A percentile compares a stretch with the other conserved stretches of the same genome.
phyloP scores from a whole-genome alignment of 2,113 vertebrate genomes.

The Platycercus adscitus region DNA sequence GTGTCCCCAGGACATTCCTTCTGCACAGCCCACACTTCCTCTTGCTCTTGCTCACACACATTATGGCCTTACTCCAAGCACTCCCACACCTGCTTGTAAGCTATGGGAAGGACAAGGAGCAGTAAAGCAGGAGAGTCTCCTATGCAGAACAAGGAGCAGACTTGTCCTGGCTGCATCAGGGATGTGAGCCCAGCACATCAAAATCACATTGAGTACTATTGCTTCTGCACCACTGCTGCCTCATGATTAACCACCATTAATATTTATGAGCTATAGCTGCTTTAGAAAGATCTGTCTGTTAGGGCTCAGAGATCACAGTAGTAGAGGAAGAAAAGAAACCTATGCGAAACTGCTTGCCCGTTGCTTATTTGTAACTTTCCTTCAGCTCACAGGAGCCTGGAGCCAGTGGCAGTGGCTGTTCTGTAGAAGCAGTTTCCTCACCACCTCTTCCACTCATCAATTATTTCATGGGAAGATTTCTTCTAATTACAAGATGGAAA shows the following conservation, averaged over 20 bases:
- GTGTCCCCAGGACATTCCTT: background rate
- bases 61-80: background rate
- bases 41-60: background rate
- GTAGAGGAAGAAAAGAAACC: background rate
- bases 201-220: background rate
- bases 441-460: background rate
- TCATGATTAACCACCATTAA: slow-evolving; percentile 27
- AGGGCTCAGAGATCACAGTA: background rate
- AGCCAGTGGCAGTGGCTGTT: background rate
- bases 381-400: background rate
- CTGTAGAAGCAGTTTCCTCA: background rate
- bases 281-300: background rate
- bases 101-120: background rate
- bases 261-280: slow-evolving; percentile 22
- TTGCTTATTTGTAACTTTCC: background rate
- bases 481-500: background rate
- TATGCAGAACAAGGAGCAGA: background rate
- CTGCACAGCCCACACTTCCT: background rate
- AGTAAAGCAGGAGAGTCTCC: background rate
- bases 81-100: background rate
- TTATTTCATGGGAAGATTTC: background rate
- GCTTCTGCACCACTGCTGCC: background rate
- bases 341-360: background rate
- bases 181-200: background rate
- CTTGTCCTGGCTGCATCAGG: background rate